Percentiles rank a stretch among this genome's conserved stretches.
These are phyloP conservation scores for Corbicula japonica DNA, from an alignment of 2,888 invertebrate species.

Conservation along the genomic window DNA sequence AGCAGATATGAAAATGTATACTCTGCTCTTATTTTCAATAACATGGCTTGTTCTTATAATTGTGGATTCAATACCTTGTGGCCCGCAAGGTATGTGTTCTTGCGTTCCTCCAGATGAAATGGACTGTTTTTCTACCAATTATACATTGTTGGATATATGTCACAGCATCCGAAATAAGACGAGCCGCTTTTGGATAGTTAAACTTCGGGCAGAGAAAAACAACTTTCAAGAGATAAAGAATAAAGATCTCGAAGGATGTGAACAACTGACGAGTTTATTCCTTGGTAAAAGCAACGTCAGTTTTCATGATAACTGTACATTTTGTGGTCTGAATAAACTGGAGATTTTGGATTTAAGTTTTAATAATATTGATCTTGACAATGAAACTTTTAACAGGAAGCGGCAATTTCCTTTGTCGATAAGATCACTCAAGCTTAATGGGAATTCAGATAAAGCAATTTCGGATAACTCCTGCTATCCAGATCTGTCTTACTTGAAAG, in stretches of 20 bases:
- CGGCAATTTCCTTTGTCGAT: background rate
- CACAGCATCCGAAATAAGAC: background rate
- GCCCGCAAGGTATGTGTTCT: background rate
- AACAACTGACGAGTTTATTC: background rate
- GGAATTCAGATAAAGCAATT: background rate
- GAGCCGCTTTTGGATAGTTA: background rate
- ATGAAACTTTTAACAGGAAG: no score
- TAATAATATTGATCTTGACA: background rate
- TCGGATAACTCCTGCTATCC: no score
- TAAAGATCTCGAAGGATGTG: slow-evolving; percentile 9
- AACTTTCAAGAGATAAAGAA: background rate
- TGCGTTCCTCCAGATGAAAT: background rate
- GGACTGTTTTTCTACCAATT: background rate
- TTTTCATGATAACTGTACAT: background rate
- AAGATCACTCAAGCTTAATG: background rate
- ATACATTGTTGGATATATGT: background rate
- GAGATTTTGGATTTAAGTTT: background rate
- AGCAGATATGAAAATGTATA: no score
- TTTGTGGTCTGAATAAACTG: background rate
- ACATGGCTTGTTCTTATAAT: no score
- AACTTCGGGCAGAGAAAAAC: background rate
- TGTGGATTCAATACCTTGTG: background rate
- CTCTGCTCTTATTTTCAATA: no score
- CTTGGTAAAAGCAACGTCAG: background rate
- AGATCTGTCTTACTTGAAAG: background rate